A percentile compares a stretch with the other conserved stretches of the same genome.
Conservation (phyloP, 2,797 vertebrate genomes). For the Tragopan temminckii region DNA sequence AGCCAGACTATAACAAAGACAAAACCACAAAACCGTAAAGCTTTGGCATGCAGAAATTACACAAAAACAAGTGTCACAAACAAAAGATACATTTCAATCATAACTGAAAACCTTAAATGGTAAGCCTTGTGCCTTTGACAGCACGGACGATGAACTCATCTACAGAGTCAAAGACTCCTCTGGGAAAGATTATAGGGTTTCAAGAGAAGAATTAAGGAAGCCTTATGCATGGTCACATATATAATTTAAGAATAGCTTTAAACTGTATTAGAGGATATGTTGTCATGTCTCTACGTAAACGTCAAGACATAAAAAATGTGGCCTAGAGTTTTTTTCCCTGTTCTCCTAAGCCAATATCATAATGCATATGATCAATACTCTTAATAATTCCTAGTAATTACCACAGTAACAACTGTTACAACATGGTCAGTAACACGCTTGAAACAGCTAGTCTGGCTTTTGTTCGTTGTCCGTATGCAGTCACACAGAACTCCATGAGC, state of each 20-base stretch:
- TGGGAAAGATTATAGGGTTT: background rate
- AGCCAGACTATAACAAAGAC: background rate
- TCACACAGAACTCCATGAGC: too few relatives aligned
- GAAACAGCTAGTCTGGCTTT: background rate
- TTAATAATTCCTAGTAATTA: background rate
- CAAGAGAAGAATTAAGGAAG: background rate
- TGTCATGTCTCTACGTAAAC: background rate
- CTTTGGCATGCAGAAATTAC: background rate
- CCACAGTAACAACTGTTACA: background rate
- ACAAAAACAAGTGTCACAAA: background rate
- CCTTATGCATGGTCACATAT: rapidly evolving
- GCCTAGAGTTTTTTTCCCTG: background rate
- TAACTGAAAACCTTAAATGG: background rate
- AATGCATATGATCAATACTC: background rate
- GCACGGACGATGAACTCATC: background rate
- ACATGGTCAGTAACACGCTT: background rate
- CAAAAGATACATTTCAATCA: background rate
- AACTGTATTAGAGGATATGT: background rate
- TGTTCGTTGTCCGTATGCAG: background rate
- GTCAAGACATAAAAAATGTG: background rate
- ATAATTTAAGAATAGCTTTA: background rate
- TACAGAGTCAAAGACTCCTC: background rate
- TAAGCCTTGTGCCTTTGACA: background rate
- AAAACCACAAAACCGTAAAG: background rate
- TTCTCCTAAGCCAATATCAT: background rate